Conservation (phyloP, 2,113 vertebrate genomes). For the Nyctibius bracteatus region DNA sequence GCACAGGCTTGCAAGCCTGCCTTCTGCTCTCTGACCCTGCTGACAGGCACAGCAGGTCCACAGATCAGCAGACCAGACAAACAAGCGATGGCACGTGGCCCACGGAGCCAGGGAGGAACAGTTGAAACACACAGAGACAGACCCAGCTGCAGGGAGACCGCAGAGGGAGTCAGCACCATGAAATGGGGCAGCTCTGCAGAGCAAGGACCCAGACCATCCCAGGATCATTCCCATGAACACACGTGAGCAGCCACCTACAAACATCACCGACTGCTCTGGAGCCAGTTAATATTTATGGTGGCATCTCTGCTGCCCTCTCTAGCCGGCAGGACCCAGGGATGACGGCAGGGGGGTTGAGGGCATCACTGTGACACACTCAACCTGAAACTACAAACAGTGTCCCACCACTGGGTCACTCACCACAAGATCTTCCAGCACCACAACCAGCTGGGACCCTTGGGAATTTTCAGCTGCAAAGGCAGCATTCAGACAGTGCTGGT, state of each 20-base stretch:
- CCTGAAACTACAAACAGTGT: background rate
- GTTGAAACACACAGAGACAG: background rate
- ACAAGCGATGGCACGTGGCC: background rate
- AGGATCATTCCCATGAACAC: rapidly evolving
- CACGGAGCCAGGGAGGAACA: background rate
- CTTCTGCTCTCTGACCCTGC: background rate
- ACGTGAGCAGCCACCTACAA: background rate
- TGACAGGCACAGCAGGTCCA: background rate
- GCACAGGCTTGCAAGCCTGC: background rate
- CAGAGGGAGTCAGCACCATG: no score
- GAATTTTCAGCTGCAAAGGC: background rate
- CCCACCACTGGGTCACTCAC: background rate
- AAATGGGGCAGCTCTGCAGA: rapidly evolving
- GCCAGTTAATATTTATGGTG: background rate
- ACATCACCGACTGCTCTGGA: background rate
- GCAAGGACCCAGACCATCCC: background rate
- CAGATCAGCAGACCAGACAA: background rate
- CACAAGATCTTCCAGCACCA: background rate
- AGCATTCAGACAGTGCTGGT: background rate
- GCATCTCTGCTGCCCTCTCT: background rate
- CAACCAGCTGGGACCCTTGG: background rate
- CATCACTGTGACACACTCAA: background rate
- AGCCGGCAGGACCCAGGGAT: background rate
- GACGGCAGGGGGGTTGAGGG: background rate
- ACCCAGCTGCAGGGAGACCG: background rate